phyloP scores from a whole-genome alignment of 1,140 invertebrate species.

The Drosophila repleta region DNA sequence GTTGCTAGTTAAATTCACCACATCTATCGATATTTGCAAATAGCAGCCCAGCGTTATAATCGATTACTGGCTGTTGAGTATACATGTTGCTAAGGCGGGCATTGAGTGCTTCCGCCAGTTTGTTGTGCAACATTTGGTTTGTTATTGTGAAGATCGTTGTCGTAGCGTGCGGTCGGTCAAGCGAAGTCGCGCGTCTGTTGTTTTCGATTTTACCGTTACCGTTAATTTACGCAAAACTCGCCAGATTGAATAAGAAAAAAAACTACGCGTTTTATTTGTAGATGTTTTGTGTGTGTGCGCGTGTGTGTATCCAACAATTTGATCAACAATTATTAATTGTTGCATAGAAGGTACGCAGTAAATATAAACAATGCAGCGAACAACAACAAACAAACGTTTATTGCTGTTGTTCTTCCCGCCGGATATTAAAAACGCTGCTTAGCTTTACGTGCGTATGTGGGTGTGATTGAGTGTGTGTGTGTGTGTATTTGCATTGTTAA shows the following conservation, averaged over 20 bases:
- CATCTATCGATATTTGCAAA: not conserved
- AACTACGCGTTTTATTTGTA: constrained; percentile 14
- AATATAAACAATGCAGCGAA: constrained; percentile 8
- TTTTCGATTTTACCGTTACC: constrained; percentile 45
- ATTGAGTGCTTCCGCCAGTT: not conserved
- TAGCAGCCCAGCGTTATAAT: not conserved
- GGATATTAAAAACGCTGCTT: constrained; percentile 50
- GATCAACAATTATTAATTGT: constrained; percentile 16
- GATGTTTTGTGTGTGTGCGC: constrained; percentile 19
- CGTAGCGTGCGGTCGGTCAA: constrained; percentile 39
- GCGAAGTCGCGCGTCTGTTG: constrained; percentile 15
- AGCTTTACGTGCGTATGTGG: not conserved
- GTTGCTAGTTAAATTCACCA: not conserved
- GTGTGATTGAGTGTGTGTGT: constrained; percentile 16
- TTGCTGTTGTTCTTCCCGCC: constrained; percentile 42
- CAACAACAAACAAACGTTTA: constrained; percentile 17
- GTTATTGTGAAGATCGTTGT: constrained; percentile 42
- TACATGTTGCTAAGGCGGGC: constrained; percentile 19
- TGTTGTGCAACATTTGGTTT: constrained; percentile 32
- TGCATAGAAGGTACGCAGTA: constrained; percentile 29
- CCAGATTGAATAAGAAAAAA: constrained; percentile 14
- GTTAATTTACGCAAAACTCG: constrained; percentile 27
- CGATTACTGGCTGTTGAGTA: not conserved
- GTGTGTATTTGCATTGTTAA: constrained; percentile 44
- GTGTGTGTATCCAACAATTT: constrained; percentile 1